Evolutionary conservation across 2,888 invertebrate genomes (phyloP).

Genomic region (Leptopilina drosophilae): DNA sequence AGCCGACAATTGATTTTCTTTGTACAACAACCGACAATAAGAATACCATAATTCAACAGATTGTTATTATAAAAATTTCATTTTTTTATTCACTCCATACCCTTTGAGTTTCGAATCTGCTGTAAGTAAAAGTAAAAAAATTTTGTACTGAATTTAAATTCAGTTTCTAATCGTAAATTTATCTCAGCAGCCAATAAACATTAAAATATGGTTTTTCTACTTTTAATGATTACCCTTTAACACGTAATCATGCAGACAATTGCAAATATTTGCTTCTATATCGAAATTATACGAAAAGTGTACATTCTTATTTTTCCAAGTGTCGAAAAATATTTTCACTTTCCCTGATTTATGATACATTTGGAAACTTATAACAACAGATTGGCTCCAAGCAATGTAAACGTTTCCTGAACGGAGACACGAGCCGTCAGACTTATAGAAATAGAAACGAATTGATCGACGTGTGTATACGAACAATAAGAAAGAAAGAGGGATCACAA

Average conservation of each 20-base stretch:
- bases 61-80: constrained; percentile 15
- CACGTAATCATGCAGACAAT: too few relatives aligned
- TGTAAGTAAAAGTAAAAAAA: too few relatives aligned
- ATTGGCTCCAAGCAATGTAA: constrained; percentile 68
- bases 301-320: too few relatives aligned
- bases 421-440: constrained; percentile 55
- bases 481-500: constrained; percentile 64
- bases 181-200: too few relatives aligned
- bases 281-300: too few relatives aligned
- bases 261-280: too few relatives aligned
- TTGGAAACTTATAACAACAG: constrained; percentile 50
- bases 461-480: constrained; percentile 52
- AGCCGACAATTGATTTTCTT: constrained; percentile 67
- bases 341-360: constrained; percentile 43
- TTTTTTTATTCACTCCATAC: background rate
- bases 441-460: constrained; percentile 56
- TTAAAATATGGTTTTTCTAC: too few relatives aligned
- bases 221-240: too few relatives aligned
- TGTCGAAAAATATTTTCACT: too few relatives aligned
- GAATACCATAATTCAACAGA: background rate
- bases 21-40: constrained; percentile 7
- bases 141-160: too few relatives aligned
- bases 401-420: constrained; percentile 72
- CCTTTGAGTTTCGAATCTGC: too few relatives aligned
- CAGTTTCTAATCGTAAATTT: too few relatives aligned